Base-by-base conservation (phyloP, 2,888 invertebrate species). In the Tenodera sinensis region DNA sequence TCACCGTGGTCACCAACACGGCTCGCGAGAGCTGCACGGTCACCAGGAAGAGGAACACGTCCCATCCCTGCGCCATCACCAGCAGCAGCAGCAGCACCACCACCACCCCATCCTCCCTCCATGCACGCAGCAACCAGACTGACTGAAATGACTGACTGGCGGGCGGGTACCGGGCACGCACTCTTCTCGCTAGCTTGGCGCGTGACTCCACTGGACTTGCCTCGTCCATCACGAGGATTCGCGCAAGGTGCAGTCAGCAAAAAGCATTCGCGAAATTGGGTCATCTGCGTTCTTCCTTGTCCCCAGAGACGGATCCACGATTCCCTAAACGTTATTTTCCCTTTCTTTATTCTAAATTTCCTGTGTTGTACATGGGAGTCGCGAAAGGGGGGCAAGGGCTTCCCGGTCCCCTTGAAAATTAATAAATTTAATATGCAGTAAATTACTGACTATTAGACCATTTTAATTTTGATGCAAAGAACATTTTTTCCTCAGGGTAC, bases 31-130 rank as follows among this genome's bases (percentile, higher is more conserved):
- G 28, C 25, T 28, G 25, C 86, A 81, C 28, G 25, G 28, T n/a
- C 86, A 34, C 83, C 20, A 84, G 84, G 84, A 87, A 42, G 81
- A 87, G 34, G 82, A 87, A n/a, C n/a, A 87, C 83, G 82, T 34
- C n/a, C 87, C 30, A 87, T 82, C 87, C 81, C 83, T 83, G 87
- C 83, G 87, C 87, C 87, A 87, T 87, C 87, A 82, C 87, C 83
- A 83, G 28, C 30, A 15, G 12, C 28, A 86, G 30, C 28, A 30
- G 20, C 86, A 84, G 28, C 30, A 15, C 25, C 28, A 86, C 71
- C 28, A 30, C 28, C 86, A 84, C 30, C 84, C 25, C 84, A 30
- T 28, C 28, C 84, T 25, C 84, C 20, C 54, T 71, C 54, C 54
- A 71, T 71, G 54, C 54, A 71, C 54, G 54, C 54, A 15, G 54